Conservation (phyloP, 2,888 invertebrate genomes). For the Cryptocheilus praepositus region DNA sequence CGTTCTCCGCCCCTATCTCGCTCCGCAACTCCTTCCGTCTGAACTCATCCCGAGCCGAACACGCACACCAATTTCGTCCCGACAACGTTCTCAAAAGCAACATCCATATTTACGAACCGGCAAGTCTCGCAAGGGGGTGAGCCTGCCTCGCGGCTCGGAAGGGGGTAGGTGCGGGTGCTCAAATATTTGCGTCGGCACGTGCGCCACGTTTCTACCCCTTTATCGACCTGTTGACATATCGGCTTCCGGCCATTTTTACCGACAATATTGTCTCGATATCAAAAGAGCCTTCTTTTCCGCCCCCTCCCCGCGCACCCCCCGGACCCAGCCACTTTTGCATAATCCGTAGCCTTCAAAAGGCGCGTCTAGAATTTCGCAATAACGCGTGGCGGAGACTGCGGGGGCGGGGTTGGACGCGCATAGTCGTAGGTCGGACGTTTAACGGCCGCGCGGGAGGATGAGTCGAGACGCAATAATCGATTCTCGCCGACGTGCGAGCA, state of each 20-base stretch:
- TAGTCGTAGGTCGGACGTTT: no score
- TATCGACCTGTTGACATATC: conserved; percentile 60
- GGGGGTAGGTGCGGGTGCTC: conserved; percentile 47
- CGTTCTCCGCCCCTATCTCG: no score
- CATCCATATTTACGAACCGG: conserved; percentile 54
- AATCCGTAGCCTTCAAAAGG: no score
- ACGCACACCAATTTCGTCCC: conserved; percentile 29
- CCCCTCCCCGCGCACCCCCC: background rate
- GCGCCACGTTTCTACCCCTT: conserved; percentile 49
- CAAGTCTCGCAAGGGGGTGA: conserved; percentile 36
- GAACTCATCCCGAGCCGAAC: background rate
- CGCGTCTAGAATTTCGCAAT: no score
- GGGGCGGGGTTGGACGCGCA: no score
- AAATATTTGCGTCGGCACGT: conserved; percentile 53
- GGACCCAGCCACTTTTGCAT: background rate
- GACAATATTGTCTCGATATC: conserved; percentile 58
- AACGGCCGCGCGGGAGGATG: no score
- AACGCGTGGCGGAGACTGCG: no score
- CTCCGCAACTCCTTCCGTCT: background rate
- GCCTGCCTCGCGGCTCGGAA: conserved; percentile 8
- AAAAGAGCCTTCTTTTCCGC: conserved; percentile 26
- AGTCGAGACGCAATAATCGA: no score
- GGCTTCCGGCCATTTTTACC: conserved; percentile 55
- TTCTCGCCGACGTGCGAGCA: no score
- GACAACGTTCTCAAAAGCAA: conserved; percentile 43